phyloP scores from a whole-genome alignment of 2,113 vertebrate genomes.

The Dromas ardeola region DNA sequence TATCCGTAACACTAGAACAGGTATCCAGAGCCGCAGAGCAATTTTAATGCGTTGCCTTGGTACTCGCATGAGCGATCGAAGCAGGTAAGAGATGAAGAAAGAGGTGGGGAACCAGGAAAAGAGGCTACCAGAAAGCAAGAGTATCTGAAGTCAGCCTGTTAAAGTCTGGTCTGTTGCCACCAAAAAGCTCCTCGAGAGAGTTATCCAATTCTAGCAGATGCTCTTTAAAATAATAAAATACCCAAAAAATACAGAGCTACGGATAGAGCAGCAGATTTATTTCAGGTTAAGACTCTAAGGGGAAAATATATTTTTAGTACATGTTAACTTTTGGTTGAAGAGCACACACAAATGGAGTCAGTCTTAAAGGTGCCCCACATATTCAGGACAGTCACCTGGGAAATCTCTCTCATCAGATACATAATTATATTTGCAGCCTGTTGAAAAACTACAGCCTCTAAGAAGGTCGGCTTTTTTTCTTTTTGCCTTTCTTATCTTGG shows the following conservation, averaged over 20 bases:
- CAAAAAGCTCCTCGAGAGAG: constrained; percentile 40
- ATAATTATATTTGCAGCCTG: constrained; percentile 62
- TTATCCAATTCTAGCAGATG: constrained; percentile 43
- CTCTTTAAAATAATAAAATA: constrained; percentile 53
- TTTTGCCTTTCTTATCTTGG: constrained; percentile 4
- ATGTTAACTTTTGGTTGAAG: constrained; percentile 50
- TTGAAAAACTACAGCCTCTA: not conserved
- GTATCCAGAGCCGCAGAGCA: constrained; percentile 92
- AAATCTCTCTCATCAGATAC: constrained; percentile 60
- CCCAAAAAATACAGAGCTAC: not conserved
- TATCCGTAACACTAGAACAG: constrained; percentile 93
- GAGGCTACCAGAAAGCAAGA: constrained; percentile 54
- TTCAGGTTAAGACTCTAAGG: constrained; percentile 51
- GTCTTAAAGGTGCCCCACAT: constrained; percentile 66
- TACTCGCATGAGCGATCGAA: constrained; percentile 82
- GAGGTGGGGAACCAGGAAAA: constrained; percentile 60
- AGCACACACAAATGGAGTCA: not conserved
- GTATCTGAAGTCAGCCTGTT: constrained; percentile 55
- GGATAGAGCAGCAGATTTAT: constrained; percentile 32
- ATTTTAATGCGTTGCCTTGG: constrained; percentile 93
- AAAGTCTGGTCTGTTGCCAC: constrained; percentile 33
- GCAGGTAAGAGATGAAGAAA: constrained; percentile 62
- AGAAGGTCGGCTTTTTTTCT: not conserved
- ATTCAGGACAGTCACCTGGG: constrained; percentile 70
- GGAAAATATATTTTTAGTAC: constrained; percentile 78